A percentile compares a stretch with the other conserved stretches of the same genome.
Conservation (phyloP, 2,888 invertebrate species). For the Nemoura dubitans region DNA sequence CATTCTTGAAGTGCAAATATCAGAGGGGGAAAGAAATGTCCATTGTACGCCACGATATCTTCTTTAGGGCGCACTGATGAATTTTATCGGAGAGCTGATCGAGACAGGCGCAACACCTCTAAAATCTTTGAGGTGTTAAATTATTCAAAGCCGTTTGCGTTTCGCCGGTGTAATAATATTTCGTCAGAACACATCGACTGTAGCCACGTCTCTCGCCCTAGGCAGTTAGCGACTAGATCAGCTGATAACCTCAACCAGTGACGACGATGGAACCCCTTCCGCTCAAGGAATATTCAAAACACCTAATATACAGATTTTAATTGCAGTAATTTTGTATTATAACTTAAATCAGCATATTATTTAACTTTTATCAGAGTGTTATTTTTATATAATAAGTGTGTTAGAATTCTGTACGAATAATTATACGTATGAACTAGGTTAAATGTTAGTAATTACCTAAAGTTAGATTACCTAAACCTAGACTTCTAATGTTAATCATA, state of each 20-base stretch:
- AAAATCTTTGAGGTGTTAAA: slow-evolving; percentile 14
- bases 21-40: background rate
- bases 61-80: background rate
- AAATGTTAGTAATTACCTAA: slow-evolving; percentile 37
- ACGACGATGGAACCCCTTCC: background rate
- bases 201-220: background rate
- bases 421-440: background rate
- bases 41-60: background rate
- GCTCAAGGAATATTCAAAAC: background rate
- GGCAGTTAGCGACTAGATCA: background rate
- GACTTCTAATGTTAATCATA: slow-evolving; percentile 35
- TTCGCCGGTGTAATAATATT: slow-evolving; percentile 25
- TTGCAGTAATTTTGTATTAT: background rate
- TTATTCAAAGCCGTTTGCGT: slow-evolving; percentile 27
- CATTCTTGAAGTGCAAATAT: too few relatives aligned
- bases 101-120: slow-evolving; percentile 22
- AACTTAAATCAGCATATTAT: background rate
- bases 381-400: background rate
- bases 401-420: background rate
- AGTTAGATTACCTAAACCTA: slow-evolving; percentile 42
- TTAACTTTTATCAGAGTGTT: background rate
- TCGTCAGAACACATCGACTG: slow-evolving; percentile 12
- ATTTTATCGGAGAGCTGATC: slow-evolving; percentile 18
- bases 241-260: slow-evolving; percentile 35
- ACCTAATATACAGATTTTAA: background rate